Evolutionary conservation across 2,888 invertebrate genomes (phyloP), one percentile per base, ranked within the genome.

Genomic region (Mesoligia furuncula): DNA sequence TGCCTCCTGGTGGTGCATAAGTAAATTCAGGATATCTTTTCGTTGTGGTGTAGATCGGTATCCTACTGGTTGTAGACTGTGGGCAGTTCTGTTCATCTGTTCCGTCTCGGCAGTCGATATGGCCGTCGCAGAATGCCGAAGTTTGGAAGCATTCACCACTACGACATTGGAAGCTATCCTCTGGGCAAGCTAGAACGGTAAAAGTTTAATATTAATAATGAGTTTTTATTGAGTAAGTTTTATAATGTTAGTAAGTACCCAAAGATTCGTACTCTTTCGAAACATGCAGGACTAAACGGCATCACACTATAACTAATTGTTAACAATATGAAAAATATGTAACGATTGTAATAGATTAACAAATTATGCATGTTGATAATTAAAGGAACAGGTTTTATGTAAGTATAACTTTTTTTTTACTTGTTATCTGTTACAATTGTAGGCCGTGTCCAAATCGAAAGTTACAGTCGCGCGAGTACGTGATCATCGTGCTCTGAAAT

Each of bases 121-220:
- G 87, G 4, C 97, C 97, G 90, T 98, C 97, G 92, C 99, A 99
- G 80, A 94, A 92, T 78, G 96, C 97, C 39, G 95, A 94, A 1
- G 93, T 93, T 77, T 97, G 97, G 79, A 98, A 97, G 88, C 98
- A 98, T 78, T 97, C 96, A 2, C 98, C 98, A 79, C 97, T 97
- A 51, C 77, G 76, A 79, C 99, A 99, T 82, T 97, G 97, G 96
- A 98, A 98, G 91, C 98, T 97, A 88, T 97, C 97, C 3, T 93
- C 85, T 17, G 94, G 93, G 93, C 98, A 98, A 87, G 97, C 98
- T 98, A 86, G 77, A 80, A 93, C 87, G 73, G 75, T 77, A 85
- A 80, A 75, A 66, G 17, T 1, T 0, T 54, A 15, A 9, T 11
- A 73, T 79, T 74, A 82, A 36, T 61, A 0, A n/a, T 8, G 2